These are phyloP conservation scores for Hofmannophila pseudospretella DNA, from an alignment of 2,888 invertebrate species.

Conservation along the genomic window DNA sequence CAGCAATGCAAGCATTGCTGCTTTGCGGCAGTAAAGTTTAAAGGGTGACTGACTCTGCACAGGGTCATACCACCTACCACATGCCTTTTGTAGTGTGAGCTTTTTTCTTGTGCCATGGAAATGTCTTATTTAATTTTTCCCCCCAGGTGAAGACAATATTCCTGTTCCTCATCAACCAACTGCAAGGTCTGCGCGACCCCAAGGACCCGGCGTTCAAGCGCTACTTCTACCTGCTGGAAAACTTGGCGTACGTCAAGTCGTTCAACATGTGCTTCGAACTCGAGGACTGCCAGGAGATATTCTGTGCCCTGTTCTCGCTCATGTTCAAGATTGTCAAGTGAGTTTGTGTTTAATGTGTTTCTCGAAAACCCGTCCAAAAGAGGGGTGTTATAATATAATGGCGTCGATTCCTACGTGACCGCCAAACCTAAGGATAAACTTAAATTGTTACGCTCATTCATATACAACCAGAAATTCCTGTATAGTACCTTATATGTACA, in stretches of 20 bases:
- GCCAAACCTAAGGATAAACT: not conserved
- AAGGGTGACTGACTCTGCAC: too few species aligned
- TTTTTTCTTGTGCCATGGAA: not conserved
- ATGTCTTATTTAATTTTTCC: too few species aligned
- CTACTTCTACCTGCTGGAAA: constrained; percentile 97
- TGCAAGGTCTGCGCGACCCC: constrained; percentile 95
- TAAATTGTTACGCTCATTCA: not conserved
- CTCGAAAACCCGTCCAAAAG: too few species aligned
- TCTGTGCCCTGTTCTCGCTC: constrained; percentile 93
- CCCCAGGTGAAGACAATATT: constrained; percentile 86
- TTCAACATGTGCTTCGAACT: constrained; percentile 99
- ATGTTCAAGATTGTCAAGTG: constrained; percentile 98
- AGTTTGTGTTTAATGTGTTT: too few species aligned
- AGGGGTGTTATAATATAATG: too few species aligned
- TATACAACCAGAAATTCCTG: too few species aligned
- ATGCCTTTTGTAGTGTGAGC: not conserved
- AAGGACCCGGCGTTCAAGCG: constrained; percentile 98
- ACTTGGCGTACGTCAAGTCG: constrained; percentile 97
- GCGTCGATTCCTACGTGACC: too few species aligned
- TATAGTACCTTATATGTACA: too few species aligned
- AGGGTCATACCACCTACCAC: too few species aligned
- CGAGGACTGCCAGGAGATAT: constrained; percentile 98
- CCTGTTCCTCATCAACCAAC: constrained; percentile 94
- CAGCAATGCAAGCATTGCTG: too few species aligned
- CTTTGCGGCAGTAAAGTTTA: too few species aligned